phyloP scores from a whole-genome alignment of 2,113 vertebrate species.

The Entelurus aequoreus region DNA sequence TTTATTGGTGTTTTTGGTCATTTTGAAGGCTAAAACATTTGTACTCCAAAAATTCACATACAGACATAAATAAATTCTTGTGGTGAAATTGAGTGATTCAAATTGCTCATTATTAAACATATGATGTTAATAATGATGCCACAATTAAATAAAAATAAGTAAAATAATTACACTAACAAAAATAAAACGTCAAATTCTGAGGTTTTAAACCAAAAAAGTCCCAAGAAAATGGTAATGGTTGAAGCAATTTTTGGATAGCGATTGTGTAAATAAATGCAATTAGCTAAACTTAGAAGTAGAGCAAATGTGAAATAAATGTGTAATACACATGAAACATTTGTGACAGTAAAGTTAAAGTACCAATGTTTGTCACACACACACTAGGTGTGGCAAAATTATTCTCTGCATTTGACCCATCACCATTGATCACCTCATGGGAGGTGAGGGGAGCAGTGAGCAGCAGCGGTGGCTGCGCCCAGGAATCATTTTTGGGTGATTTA shows the following conservation, averaged over 20 bases:
- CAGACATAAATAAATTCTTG: slow-evolving; percentile 65
- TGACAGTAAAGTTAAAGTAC: too few relatives aligned
- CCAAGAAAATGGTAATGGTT: background rate
- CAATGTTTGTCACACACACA: too few relatives aligned
- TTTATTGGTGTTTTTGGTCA: slow-evolving; percentile 57
- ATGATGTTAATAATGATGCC: background rate
- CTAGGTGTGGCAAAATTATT: too few relatives aligned
- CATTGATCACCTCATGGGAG: too few relatives aligned
- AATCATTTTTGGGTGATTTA: too few relatives aligned
- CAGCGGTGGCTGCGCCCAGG: too few relatives aligned
- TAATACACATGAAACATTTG: background rate
- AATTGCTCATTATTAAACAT: background rate
- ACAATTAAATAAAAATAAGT: background rate
- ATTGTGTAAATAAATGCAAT: too few relatives aligned
- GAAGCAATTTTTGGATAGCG: too few relatives aligned
- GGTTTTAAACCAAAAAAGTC: background rate
- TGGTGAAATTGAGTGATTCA: slow-evolving; percentile 29
- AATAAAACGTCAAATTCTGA: too few relatives aligned
- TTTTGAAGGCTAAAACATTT: slow-evolving; percentile 67
- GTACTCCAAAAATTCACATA: slow-evolving; percentile 62
- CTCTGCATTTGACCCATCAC: too few relatives aligned
- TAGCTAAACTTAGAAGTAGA: background rate
- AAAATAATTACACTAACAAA: too few relatives aligned
- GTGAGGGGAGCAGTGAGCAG: too few relatives aligned
- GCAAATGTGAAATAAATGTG: background rate